phyloP scores from a whole-genome alignment of 2,113 vertebrate species.

The Rhadina sibilatrix region DNA sequence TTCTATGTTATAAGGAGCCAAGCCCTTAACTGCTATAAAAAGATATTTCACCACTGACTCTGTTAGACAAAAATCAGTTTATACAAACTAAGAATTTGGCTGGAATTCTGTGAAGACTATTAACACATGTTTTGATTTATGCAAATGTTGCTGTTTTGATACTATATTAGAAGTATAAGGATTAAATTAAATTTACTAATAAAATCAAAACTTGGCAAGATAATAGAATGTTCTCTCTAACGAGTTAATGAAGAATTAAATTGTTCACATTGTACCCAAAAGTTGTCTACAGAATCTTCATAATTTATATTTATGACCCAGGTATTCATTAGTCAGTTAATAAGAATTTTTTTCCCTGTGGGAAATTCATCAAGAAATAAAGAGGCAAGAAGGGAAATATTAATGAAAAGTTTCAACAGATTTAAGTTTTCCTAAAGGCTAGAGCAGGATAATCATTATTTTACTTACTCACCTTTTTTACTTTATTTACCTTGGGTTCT shows the following conservation, averaged over 20 bases:
- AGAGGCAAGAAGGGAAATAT: neutral
- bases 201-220: neutral
- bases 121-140: neutral
- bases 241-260: conserved; percentile 39
- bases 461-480: neutral
- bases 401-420: conserved; percentile 10
- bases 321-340: conserved; percentile 45
- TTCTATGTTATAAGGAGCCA: neutral
- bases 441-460: neutral
- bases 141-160: neutral
- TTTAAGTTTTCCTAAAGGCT: conserved; percentile 34
- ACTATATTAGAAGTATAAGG: neutral
- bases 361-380: conserved; percentile 26
- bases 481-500: neutral
- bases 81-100: neutral
- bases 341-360: neutral
- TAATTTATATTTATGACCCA: conserved; percentile 41
- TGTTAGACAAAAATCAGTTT: neutral
- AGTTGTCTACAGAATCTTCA: conserved; percentile 7
- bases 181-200: conserved; percentile 40
- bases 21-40: neutral
- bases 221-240: conserved; percentile 10
- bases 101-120: neutral
- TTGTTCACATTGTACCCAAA: neutral
- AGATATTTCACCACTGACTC: neutral